These are phyloP conservation scores for Melanotus villosus DNA, from an alignment of 2,888 invertebrate species.

Conservation along the genomic window DNA sequence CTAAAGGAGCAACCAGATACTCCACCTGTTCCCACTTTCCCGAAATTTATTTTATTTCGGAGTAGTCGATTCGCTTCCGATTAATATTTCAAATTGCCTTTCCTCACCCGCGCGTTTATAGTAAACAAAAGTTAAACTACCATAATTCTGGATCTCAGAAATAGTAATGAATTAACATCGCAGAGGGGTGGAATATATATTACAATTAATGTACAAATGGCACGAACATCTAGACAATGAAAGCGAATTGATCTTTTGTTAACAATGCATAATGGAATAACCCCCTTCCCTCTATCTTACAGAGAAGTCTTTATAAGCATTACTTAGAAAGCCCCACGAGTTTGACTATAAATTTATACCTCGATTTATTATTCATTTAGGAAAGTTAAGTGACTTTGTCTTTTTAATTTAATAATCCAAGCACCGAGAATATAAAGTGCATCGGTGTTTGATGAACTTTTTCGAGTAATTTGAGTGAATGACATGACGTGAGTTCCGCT, in stretches of 20 bases:
- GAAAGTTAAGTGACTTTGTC: slow-evolving; percentile 25
- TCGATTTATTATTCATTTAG: slow-evolving; percentile 32
- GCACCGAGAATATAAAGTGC: slow-evolving; percentile 4
- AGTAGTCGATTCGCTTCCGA: background rate
- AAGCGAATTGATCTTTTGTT: slow-evolving; percentile 44
- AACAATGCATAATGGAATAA: slow-evolving; percentile 40
- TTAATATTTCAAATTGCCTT: background rate
- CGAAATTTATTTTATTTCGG: background rate
- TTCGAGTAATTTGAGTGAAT: slow-evolving; percentile 26
- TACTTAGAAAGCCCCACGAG: slow-evolving; percentile 28
- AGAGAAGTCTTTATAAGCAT: slow-evolving; percentile 27
- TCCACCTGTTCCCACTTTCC: no score
- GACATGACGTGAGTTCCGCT: slow-evolving; percentile 9
- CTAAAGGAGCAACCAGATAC: no score
- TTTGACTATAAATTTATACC: slow-evolving; percentile 33
- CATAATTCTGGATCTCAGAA: slow-evolving; percentile 30
- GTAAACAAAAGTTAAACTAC: slow-evolving; percentile 33
- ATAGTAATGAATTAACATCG: slow-evolving; percentile 32
- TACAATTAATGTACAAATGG: slow-evolving; percentile 40
- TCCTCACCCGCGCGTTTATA: background rate
- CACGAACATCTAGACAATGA: slow-evolving; percentile 37
- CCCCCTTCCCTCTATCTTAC: slow-evolving; percentile 19
- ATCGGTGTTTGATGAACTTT: slow-evolving; percentile 30
- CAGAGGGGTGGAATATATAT: slow-evolving; percentile 28
- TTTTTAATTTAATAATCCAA: slow-evolving; percentile 13